Evolutionary conservation across 2,113 vertebrate species (phyloP), one percentile per base, ranked within the genome.

Genomic region (Colinus virginianus): DNA sequence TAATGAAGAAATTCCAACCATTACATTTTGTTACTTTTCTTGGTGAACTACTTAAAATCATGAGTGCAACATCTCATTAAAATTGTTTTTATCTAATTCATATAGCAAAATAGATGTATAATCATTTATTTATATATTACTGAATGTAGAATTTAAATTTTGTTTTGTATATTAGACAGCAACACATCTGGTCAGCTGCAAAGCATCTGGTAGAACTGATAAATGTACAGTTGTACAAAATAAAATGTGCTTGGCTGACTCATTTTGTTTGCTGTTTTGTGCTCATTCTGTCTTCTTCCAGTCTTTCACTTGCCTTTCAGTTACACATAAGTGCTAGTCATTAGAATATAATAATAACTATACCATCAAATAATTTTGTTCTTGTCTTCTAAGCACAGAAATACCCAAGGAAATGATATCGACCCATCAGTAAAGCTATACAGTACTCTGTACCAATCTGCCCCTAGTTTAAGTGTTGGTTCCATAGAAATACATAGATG

Each of bases 1-100:
- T 59, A 51, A 5, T 56, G 22, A 72, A 87, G 22, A 11, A 90
- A 75, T 68, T 84, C 6, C 5, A 81, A 36, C 9, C 3, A 26
- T 88, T 48, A 20, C 3, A 8, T 70, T 49, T 46, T 25, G 4
- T 12, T 20, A 40, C 1, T 59, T 78, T 90, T 76, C 13, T 40
- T 22, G 34, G 15, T 69, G 70, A 94, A 64, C 19, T 68, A 38
- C 49, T 69, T 85, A 36, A 77, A 84, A 71, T 42, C 25, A 55
- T 1, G 2, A 53, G 18, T 1, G 1, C 34, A 90, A 2, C 3
- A 42, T 92, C 81, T 71, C 42, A 18, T 46, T 68, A 55, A 0
- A 71, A 40, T 81, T 82, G 9, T 0, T 82, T 49, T 43, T 46
- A 25, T 38, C 16, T 18, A 78, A 38, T 38, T 83, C 4, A 77